A percentile compares a stretch with the other conserved stretches of the same genome.
These are phyloP conservation scores for Acropora yongei DNA, from an alignment of 64 coral and sea anemone species.

Conservation along the genomic window DNA sequence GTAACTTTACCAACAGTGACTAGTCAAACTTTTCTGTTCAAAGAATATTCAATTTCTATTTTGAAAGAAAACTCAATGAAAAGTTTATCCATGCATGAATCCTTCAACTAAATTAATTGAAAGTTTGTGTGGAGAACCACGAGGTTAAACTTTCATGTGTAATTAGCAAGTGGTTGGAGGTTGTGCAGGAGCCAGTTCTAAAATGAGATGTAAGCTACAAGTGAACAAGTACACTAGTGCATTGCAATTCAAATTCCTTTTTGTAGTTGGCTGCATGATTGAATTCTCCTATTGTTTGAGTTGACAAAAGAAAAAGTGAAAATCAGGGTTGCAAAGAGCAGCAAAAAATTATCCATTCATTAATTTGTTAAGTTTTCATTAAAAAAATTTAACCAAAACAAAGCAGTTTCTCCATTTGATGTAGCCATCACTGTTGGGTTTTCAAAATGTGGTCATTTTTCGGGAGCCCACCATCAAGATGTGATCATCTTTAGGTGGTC, in stretches of 20 bases:
- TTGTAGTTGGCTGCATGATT: neutral
- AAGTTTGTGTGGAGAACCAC: neutral
- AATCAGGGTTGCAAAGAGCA: slow-evolving; percentile 2
- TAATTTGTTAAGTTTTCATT: neutral
- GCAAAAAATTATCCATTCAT: neutral
- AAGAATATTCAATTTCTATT: neutral
- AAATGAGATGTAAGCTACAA: neutral
- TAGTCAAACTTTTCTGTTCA: neutral
- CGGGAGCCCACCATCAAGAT: no score
- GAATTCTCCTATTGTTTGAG: neutral
- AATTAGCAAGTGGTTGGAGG: neutral
- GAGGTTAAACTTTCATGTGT: neutral
- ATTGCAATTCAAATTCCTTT: neutral
- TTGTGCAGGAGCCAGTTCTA: neutral
- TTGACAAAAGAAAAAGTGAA: neutral
- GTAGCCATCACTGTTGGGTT: no score
- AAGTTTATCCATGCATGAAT: neutral
- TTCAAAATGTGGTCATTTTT: no score
- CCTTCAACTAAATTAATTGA: neutral
- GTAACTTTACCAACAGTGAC: neutral
- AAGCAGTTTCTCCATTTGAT: neutral
- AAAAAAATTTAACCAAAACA: neutral
- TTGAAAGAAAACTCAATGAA: neutral
- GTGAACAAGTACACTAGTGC: neutral
- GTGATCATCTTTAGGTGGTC: neutral